Base-by-base conservation (phyloP, 1,140 invertebrate genomes). In the Danaus melanippus region DNA sequence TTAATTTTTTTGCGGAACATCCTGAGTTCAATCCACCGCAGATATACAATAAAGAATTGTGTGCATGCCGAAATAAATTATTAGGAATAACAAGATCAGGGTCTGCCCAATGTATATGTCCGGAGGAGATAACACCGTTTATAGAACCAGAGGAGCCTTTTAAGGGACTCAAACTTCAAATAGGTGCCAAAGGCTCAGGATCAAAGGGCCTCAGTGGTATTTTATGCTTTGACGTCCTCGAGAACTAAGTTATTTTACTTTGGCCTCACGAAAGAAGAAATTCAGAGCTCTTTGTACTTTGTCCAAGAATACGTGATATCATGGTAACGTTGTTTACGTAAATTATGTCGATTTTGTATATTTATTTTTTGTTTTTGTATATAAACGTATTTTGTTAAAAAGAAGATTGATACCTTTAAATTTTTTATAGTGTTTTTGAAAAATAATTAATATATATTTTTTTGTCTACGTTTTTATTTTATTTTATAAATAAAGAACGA, bases 171-270 rank as follows among this genome's bases (percentile, higher is more conserved):
- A 76, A 72, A 52, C 58, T 74, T 46, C 57, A 57, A 10, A 68
- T 76, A 11, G 52, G 45, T 17, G 71, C 57, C 4, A 76, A 76
- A 60, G 74, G 74, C 8, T 72, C 74, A 9, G 62, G 54, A 7
- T 72, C 71, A 12, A 74, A 67, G 49, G 74, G 74, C 10, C 59
- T 76, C 9, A 62, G 50, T 42, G 69, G 71, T 21, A 64, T 76
- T 53, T 74, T 69, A 56, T 76, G 74, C 58, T 74, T 76, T 57
- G 60, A 68, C 44, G 10, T 51, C 11, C 5, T 53, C 17, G 42
- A 42, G 6, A 45, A 41, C 8, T 50, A 39, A 32, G 39, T 50
- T 8, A 50, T 40, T 32, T 50, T 32, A 12, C 2, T 15, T 15
- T 3, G 1, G 1, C 1, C 15, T 15, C 15, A 15, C 15, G 3